These are phyloP conservation scores for Psix sp. DNA, from an alignment of 1,140 invertebrate genomes.

Conservation along the genomic window DNA sequence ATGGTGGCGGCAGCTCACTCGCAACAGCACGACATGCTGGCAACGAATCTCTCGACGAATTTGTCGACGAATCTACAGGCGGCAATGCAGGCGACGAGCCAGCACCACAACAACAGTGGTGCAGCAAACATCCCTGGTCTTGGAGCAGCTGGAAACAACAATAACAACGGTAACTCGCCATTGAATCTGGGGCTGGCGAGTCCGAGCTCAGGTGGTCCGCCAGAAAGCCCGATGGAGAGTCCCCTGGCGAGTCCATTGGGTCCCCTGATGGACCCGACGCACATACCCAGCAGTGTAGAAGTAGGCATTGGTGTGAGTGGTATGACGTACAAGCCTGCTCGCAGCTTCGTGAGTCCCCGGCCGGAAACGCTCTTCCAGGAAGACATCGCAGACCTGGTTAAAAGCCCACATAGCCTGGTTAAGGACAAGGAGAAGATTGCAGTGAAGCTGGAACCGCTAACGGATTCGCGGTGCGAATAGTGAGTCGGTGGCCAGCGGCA, in stretches of 20 bases:
- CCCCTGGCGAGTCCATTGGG: constrained; percentile 77
- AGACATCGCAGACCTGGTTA: constrained; percentile 80
- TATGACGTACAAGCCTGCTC: constrained; percentile 82
- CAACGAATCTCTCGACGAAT: constrained; percentile 72
- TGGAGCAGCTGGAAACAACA: constrained; percentile 61
- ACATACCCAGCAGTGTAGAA: constrained; percentile 76
- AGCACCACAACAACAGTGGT: constrained; percentile 73
- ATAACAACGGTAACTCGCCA: constrained; percentile 78
- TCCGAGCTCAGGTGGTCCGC: constrained; percentile 74
- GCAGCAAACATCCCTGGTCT: constrained; percentile 65
- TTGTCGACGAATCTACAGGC: constrained; percentile 74
- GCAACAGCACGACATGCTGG: constrained; percentile 79
- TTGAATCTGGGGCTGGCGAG: constrained; percentile 77
- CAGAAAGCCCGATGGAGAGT: constrained; percentile 76
- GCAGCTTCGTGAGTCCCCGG: constrained; percentile 79
- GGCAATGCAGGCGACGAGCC: constrained; percentile 75
- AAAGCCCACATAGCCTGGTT: constrained; percentile 75
- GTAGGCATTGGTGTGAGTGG: constrained; percentile 81
- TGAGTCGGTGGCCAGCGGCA: constrained; percentile 59
- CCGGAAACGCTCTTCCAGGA: constrained; percentile 82
- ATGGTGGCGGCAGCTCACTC: constrained; percentile 83
- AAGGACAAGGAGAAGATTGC: constrained; percentile 77
- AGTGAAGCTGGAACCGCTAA: constrained; percentile 74
- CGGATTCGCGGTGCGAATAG: constrained; percentile 76
- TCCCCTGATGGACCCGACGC: constrained; percentile 71